Conservation (phyloP, 2,113 vertebrate genomes). For the Lichenostomus cassidix region DNA sequence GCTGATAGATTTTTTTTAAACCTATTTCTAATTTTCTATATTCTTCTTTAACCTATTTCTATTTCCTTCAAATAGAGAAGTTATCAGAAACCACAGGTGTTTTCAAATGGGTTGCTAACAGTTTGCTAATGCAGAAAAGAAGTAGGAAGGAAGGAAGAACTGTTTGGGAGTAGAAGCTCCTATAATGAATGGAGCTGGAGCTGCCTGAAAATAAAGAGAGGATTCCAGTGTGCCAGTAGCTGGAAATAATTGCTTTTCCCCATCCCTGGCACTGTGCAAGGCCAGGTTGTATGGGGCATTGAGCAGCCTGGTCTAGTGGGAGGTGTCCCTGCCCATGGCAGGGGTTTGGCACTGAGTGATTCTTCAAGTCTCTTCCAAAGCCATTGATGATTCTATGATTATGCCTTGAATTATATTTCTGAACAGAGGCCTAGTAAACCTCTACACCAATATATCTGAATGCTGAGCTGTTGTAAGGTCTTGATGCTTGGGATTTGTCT, state of each 20-base stretch:
- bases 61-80: neutral
- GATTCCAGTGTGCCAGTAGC: neutral
- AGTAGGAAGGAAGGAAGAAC: neutral
- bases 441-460: neutral
- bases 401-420: neutral
- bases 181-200: neutral
- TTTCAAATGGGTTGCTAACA: neutral
- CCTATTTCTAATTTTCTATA: no score
- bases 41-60: neutral
- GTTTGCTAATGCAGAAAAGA: neutral
- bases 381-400: neutral
- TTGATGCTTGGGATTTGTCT: neutral
- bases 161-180: neutral
- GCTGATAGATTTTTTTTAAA: no score
- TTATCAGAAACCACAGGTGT: neutral
- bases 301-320: neutral
- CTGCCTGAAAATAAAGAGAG: neutral
- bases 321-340: neutral
- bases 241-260: neutral
- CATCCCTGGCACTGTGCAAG: neutral
- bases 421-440: neutral
- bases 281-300: fast-evolving
- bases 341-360: neutral
- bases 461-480: neutral
- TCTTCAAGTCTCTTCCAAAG: neutral